A percentile compares a stretch with the other conserved stretches of the same genome.
phyloP scores from a whole-genome alignment of 2,797 vertebrate genomes.

The Parauchenoglanis punctatus region DNA sequence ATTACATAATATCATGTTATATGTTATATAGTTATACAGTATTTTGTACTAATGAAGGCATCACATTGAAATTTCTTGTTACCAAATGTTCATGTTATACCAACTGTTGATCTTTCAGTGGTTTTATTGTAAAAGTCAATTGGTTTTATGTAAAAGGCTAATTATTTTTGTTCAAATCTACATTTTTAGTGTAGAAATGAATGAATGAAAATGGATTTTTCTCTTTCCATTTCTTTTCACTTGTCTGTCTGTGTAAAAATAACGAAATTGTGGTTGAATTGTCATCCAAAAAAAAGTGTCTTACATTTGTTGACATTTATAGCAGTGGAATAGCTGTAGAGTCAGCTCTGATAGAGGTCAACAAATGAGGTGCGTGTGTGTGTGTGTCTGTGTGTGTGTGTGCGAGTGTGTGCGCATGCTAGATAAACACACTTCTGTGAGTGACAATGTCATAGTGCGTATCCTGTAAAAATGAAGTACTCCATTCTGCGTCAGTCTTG shows the following conservation, averaged over 20 bases:
- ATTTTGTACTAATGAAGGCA: neutral
- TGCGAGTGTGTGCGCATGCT: neutral
- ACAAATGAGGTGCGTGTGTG: neutral
- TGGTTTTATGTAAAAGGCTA: neutral
- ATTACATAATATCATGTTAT: neutral
- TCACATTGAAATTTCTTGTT: neutral
- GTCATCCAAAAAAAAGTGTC: neutral
- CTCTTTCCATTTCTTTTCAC: neutral
- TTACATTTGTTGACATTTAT: slow-evolving; percentile 2
- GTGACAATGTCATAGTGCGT: slow-evolving; percentile 49
- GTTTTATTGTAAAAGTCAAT: neutral
- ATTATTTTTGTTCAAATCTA: neutral
- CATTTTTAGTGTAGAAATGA: neutral
- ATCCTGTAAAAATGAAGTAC: slow-evolving; percentile 46
- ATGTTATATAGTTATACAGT: neutral
- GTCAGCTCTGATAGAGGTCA: slow-evolving; percentile 2
- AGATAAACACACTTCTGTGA: slow-evolving; percentile 2
- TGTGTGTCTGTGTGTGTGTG: neutral
- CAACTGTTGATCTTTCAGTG: neutral
- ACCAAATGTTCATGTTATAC: neutral
- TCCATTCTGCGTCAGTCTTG: slow-evolving; percentile 50
- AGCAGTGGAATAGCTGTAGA: neutral
- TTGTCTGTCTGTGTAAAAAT: neutral
- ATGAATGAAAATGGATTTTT: neutral
- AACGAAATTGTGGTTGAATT: neutral